Conservation (phyloP, 2,113 vertebrate genomes). For the Argyrosomus japonicus region DNA sequence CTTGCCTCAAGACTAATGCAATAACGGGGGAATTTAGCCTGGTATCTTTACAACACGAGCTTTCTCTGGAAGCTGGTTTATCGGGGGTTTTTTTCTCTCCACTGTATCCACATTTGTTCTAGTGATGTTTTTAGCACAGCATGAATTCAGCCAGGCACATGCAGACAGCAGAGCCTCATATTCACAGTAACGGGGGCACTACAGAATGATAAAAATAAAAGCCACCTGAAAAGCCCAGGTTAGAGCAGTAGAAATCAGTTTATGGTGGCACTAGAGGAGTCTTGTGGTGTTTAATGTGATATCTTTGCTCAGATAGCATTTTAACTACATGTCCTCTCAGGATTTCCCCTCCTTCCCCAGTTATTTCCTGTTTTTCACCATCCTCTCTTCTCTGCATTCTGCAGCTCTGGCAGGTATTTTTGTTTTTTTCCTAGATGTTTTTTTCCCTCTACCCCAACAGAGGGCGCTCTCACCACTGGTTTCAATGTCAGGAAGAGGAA, state of each 20-base stretch:
- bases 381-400: not conserved
- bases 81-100: too few species aligned
- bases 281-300: not conserved
- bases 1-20: not conserved
- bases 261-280: not conserved
- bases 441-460: constrained; percentile 49
- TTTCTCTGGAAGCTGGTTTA: not conserved
- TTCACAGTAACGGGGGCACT: not conserved
- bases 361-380: constrained; percentile 59
- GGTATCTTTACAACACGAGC: not conserved
- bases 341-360: constrained; percentile 27
- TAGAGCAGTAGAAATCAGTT: not conserved
- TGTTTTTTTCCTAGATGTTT: not conserved
- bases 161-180: not conserved
- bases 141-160: too few species aligned
- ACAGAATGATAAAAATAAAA: not conserved
- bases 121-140: not conserved
- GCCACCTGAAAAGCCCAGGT: too few species aligned
- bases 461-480: constrained; percentile 58
- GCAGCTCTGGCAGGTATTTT: constrained; percentile 19
- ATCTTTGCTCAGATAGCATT: not conserved
- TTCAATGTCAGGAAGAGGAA: constrained; percentile 49
- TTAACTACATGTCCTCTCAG: constrained; percentile 4
- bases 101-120: not conserved
- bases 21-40: not conserved